These are phyloP conservation scores for Perizoma affinitatum DNA, from an alignment of 2,888 invertebrate genomes.

Conservation along the genomic window DNA sequence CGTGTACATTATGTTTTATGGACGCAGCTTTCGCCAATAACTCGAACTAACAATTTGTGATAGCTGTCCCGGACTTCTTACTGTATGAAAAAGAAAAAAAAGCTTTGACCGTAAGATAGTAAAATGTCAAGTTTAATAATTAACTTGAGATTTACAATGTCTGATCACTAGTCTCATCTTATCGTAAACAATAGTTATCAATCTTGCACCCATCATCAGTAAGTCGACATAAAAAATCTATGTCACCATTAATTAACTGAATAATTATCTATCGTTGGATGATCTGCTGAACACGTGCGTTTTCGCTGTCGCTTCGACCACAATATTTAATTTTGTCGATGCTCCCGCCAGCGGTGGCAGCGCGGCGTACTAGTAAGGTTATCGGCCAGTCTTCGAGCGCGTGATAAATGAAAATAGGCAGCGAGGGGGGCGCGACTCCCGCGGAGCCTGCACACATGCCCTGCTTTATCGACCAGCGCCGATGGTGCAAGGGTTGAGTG, in stretches of 20 bases:
- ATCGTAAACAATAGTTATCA: too few relatives aligned
- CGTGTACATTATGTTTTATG: too few relatives aligned
- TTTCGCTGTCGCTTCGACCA: slow-evolving; percentile 26
- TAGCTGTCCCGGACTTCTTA: neutral
- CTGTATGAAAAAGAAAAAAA: too few relatives aligned
- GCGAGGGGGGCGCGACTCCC: slow-evolving; percentile 76
- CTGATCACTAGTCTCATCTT: too few relatives aligned
- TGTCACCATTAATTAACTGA: slow-evolving; percentile 6
- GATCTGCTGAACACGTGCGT: slow-evolving; percentile 30
- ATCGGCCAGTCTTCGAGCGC: slow-evolving; percentile 46
- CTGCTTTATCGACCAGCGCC: slow-evolving; percentile 69
- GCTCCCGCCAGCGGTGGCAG: slow-evolving; percentile 32
- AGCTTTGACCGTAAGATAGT: too few relatives aligned
- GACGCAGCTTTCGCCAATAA: neutral
- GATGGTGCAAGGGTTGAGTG: slow-evolving; percentile 42
- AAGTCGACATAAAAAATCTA: slow-evolving; percentile 10
- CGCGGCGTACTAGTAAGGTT: slow-evolving; percentile 45
- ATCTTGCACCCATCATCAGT: neutral
- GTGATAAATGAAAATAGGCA: slow-evolving; percentile 82
- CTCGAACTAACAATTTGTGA: neutral
- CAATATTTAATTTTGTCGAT: slow-evolving; percentile 42
- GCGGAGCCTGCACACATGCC: slow-evolving; percentile 78
- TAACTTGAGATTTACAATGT: too few relatives aligned
- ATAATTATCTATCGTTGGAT: slow-evolving; percentile 8
- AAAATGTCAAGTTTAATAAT: too few relatives aligned